A percentile compares a stretch with the other conserved stretches of the same genome.
phyloP scores from a whole-genome alignment of 37 sponge, comb jelly and placozoan species.

The Chondrosia reniformis region DNA sequence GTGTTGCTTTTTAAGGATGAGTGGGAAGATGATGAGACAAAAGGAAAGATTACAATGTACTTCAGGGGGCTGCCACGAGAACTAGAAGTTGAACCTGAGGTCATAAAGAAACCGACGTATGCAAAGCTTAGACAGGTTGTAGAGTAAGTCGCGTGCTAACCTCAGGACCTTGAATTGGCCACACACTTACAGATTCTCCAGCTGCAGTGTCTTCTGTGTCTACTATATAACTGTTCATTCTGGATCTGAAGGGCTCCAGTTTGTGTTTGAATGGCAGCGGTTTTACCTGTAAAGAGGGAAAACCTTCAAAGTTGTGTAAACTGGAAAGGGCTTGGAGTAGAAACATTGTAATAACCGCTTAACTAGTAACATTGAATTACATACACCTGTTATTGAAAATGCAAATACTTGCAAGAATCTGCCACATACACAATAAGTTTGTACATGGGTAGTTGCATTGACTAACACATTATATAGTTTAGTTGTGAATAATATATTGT shows the following conservation, averaged over 20 bases:
- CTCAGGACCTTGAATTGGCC: neutral
- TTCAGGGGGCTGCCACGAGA: slow-evolving; percentile 31
- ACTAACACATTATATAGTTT: no score
- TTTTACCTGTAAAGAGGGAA: neutral
- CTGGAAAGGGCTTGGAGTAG: neutral
- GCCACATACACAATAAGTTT: no score
- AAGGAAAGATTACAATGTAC: slow-evolving; percentile 33
- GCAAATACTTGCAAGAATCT: no score
- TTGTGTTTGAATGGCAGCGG: neutral
- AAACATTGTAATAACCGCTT: no score
- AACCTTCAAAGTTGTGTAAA: neutral
- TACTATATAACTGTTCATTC: slow-evolving; percentile 13
- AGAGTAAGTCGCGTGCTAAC: slow-evolving; percentile 14
- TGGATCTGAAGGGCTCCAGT: neutral
- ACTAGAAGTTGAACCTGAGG: slow-evolving; percentile 35
- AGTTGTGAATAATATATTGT: no score
- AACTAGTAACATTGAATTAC: no score
- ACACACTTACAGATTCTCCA: neutral
- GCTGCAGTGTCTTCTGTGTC: neutral
- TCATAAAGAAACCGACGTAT: slow-evolving; percentile 24
- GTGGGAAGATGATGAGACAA: slow-evolving; percentile 50
- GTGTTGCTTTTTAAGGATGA: slow-evolving; percentile 29
- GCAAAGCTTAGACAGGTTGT: slow-evolving; percentile 16
- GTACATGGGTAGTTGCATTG: no score
- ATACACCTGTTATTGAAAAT: no score